Evolutionary conservation across 2,113 vertebrate species (phyloP).

Genomic region (Eretmochelys imbricata): DNA sequence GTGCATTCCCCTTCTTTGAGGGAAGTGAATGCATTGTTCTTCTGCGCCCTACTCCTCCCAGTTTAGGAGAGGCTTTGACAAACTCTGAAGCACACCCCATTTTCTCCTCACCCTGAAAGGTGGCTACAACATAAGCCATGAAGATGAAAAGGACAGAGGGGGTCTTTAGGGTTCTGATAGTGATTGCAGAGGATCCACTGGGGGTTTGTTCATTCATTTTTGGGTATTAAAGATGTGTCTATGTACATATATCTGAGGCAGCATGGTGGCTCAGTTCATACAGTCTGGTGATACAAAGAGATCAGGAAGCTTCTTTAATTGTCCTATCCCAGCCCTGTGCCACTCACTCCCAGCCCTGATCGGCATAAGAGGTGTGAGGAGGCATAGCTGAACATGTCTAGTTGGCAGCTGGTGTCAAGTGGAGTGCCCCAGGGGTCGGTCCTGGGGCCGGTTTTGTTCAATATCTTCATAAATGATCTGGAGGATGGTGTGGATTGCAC

Average conservation of each 20-base stretch:
- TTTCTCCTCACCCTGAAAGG: no score
- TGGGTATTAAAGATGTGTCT: background rate
- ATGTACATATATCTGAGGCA: background rate
- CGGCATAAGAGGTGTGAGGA: background rate
- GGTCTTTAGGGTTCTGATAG: background rate
- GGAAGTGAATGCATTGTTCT: background rate
- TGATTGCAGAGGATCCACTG: background rate
- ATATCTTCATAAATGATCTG: no score
- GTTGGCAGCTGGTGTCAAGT: no score
- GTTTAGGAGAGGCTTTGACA: background rate
- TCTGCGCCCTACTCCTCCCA: background rate
- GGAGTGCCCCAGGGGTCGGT: no score
- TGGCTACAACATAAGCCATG: no score
- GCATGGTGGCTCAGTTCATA: fast-evolving
- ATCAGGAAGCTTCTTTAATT: background rate
- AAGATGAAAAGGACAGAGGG: no score
- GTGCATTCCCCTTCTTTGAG: fast-evolving
- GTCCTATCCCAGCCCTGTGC: background rate
- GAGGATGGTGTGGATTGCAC: no score
- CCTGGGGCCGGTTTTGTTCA: no score
- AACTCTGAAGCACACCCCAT: no score
- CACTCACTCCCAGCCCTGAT: background rate
- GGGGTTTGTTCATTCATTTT: background rate
- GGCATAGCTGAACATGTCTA: background rate
- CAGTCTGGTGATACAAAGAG: background rate